Evolutionary conservation across 2,797 vertebrate species (phyloP), one percentile per base, ranked within the genome.

Genomic region (Rhinoraja longicauda): DNA sequence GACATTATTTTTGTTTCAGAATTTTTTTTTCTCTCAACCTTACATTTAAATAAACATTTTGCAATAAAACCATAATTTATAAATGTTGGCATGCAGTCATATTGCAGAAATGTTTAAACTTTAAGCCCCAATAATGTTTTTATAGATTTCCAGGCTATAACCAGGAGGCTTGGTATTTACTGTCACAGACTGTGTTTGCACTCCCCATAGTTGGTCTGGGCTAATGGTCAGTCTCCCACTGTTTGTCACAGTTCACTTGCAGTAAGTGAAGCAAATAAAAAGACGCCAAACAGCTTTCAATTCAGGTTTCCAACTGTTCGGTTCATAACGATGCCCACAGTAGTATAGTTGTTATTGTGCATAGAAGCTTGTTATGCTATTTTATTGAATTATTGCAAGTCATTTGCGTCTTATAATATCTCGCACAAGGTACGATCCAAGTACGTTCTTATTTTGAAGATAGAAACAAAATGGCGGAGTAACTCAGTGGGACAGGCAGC

Each of bases 261-360:
- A 84, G 45, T 59, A 84, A 81, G 9, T 84, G 45, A 59, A 84
- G 39, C 39, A 84, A 84, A 57, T 57, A 26, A 84, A 84, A 84
- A 84, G 39, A 84, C 26, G 21, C 26, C 81, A 59, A 84, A 13
- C 21, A 53, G 53, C 26, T 84, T 26, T 84, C 53, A 10, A 9
- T 84, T 78, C 77, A 17, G 36, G 32, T 78, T 57, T 84, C 53
- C 53, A 59, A 84, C 81, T 84, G 45, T 53, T 57, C 3, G 29
- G 81, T 84, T 78, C 7, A 78, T 78, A 19, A 39, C 78, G 15
- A 13, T 78, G 32, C 17, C 19, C 36, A 39, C 36, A 39, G 77
- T 6, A 19, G 29, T 77, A 19, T 39, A 39, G 36, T 39, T 78
- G 36, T 39, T 78, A 39, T 39, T 78, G 32, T 78, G 77, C 32